Evolutionary conservation across 2,113 vertebrate species (phyloP).

Genomic region (Eudyptes chrysolophus): DNA sequence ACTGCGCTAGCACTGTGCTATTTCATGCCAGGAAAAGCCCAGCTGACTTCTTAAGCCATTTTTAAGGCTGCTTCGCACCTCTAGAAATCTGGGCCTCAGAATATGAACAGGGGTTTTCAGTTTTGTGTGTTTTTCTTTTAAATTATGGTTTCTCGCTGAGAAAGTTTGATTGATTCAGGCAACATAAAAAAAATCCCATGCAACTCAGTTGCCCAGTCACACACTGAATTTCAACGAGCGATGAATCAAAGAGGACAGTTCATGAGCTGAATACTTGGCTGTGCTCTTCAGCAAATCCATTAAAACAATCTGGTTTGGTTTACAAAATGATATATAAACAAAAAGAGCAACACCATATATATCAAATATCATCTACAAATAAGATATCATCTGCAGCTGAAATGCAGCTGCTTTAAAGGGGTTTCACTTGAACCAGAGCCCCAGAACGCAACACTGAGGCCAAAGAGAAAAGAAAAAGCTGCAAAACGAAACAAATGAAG

Average conservation of each 20-base stretch:
- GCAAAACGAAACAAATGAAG: background rate
- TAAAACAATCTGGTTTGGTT: background rate
- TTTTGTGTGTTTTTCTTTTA: background rate
- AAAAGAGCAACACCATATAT: background rate
- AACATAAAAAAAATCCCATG: background rate
- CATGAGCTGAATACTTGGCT: background rate
- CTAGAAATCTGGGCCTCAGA: background rate
- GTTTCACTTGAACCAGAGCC: background rate
- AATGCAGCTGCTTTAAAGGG: background rate
- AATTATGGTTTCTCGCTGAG: background rate
- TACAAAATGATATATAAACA: background rate
- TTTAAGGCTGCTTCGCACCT: background rate
- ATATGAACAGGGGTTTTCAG: background rate
- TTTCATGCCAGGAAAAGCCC: background rate
- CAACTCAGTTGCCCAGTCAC: slow-evolving; percentile 14
- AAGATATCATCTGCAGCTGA: background rate
- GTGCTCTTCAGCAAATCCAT: background rate
- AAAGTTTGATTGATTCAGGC: slow-evolving; percentile 19
- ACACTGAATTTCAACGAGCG: background rate
- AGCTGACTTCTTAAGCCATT: background rate
- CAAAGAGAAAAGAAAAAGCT: background rate
- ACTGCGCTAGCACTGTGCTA: background rate
- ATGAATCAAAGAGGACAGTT: slow-evolving; percentile 3
- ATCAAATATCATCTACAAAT: background rate
- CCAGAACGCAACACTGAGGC: background rate